Evolutionary conservation across 2,797 vertebrate genomes (phyloP), one percentile per base, ranked within the genome.

Genomic region (Hozukius guyotensis): DNA sequence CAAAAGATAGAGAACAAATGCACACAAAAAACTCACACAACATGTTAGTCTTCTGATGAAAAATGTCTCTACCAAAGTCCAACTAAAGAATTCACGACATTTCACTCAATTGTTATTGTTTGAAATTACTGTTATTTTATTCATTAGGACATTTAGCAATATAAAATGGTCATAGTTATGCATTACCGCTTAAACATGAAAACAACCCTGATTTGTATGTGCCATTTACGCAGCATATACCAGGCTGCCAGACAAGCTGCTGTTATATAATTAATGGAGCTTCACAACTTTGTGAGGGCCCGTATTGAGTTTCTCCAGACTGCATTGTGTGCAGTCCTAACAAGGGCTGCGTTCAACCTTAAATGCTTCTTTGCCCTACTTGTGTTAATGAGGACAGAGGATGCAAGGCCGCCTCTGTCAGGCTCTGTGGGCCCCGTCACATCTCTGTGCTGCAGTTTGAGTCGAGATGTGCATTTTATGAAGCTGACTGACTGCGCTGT

Each of bases 221-320:
- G 80, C 42, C 42, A 46, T 52, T 52, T 52, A 52, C 1, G 20
- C 20, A 52, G 20, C 49, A n/a, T 52, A 52, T 52, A 52, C 9
- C 16, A 20, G 49, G 49, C 20, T 52, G 20, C 20, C 49, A 52
- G 18, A 52, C 49, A 52, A 52, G 49, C 49, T 52, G 49, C 55
- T 72, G 52, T 38, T 87, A 32, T 71, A 84, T 80, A 73, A 80
- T 85, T 85, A 66, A 85, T 60, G 53, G 67, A n/a, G 75, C 49
- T 29, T 36, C 74, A 71, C 70, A 20, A 25, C 81, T 59, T 62
- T 84, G 57, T 65, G 34, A 82, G 42, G 64, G 32, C 53, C 60
- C 69, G 31, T 74, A 42, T 90, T 75, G 62, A 71, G 60, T 86
- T 78, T 65, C 69, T 64, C 29, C 77, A 71, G 63, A 72, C 62